These are phyloP conservation scores for Ceratina japonica DNA, from an alignment of 1,140 invertebrate species.

Conservation along the genomic window DNA sequence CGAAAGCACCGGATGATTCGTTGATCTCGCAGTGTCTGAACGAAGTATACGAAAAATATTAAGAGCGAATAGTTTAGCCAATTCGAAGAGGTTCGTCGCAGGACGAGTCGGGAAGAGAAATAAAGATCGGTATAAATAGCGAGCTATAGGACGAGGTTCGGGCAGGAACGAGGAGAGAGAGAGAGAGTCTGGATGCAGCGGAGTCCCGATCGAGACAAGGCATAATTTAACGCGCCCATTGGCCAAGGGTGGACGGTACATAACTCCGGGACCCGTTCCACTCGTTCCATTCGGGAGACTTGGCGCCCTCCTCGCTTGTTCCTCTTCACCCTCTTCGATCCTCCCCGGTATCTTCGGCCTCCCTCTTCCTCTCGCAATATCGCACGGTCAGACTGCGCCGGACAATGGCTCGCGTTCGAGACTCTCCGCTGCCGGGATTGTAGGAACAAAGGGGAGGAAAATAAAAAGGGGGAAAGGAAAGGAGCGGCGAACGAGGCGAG, in stretches of 20 bases:
- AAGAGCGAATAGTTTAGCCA: too few relatives aligned
- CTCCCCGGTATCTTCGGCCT: constrained; percentile 46
- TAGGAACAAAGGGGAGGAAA: constrained; percentile 44
- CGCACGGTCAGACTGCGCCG: constrained; percentile 71
- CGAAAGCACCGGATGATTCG: constrained; percentile 20
- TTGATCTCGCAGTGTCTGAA: not conserved
- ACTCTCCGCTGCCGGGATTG: constrained; percentile 53
- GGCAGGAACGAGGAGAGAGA: constrained; percentile 27
- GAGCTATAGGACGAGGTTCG: not conserved
- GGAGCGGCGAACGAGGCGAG: not conserved
- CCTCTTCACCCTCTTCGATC: constrained; percentile 57
- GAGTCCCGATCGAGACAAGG: constrained; percentile 56
- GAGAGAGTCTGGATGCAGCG: constrained; percentile 51
- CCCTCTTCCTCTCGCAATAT: constrained; percentile 66
- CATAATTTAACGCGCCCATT: constrained; percentile 68
- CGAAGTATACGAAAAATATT: too few relatives aligned
- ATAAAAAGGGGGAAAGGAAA: not conserved
- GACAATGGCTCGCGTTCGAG: constrained; percentile 74
- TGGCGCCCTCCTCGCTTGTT: constrained; percentile 64
- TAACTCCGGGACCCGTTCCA: constrained; percentile 58
- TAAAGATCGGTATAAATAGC: constrained; percentile 12
- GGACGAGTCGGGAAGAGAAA: not conserved
- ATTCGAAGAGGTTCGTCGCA: not conserved
- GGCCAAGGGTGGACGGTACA: constrained; percentile 58
- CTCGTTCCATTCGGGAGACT: constrained; percentile 57